These are phyloP conservation scores for Papilio protenor DNA, from an alignment of 2,888 invertebrate genomes.

Conservation along the genomic window DNA sequence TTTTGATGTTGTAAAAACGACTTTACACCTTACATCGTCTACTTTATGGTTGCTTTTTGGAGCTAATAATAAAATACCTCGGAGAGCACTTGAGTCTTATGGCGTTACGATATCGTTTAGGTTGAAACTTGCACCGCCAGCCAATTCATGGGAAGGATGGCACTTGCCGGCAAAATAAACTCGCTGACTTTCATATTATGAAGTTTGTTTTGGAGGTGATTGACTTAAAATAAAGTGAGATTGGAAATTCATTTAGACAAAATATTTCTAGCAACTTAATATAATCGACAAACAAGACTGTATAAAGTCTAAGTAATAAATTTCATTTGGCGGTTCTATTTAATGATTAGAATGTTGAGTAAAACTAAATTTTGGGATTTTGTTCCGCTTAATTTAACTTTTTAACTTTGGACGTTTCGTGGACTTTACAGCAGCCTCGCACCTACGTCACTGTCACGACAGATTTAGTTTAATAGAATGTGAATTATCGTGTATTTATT, in stretches of 20 bases:
- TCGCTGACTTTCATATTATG: conserved; percentile 60
- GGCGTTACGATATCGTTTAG: conserved; percentile 62
- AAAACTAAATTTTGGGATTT: not conserved
- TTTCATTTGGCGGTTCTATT: not conserved
- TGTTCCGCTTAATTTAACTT: conserved; percentile 13
- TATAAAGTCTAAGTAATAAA: not conserved
- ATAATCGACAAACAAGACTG: not conserved
- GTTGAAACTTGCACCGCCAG: conserved; percentile 48
- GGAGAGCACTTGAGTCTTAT: conserved; percentile 47
- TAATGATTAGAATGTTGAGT: not conserved
- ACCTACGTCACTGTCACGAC: conserved; percentile 15
- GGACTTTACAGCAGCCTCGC: conserved; percentile 2
- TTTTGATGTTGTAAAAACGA: conserved; percentile 43
- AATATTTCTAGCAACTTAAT: not conserved
- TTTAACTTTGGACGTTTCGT: not conserved
- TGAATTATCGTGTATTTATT: conserved; percentile 6
- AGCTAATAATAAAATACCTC: conserved; percentile 38
- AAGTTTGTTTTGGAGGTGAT: conserved; percentile 23
- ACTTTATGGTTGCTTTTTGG: conserved; percentile 45
- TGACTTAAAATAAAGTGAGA: conserved; percentile 4
- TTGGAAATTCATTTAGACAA: not conserved
- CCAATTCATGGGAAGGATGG: conserved; percentile 53
- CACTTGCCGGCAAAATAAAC: conserved; percentile 53
- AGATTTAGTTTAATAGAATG: conserved; percentile 11
- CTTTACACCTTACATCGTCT: conserved; percentile 44